Evolutionary conservation across 2,888 invertebrate species (phyloP), one percentile per base, ranked within the genome.

Genomic region (Ectemnius continuus): DNA sequence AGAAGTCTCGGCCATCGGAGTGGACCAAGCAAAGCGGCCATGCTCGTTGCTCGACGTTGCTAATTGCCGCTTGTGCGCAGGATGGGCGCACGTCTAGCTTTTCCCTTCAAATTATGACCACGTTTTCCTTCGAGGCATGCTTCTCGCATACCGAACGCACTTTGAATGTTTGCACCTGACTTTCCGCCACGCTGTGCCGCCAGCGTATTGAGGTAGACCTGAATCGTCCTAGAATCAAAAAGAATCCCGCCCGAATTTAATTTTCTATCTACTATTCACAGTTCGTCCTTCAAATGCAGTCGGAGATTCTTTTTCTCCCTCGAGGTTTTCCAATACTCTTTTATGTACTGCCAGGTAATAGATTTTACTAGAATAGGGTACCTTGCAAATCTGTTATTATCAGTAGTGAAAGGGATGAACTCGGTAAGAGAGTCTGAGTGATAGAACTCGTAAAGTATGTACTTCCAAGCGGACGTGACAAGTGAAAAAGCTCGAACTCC

Each of bases 151-250:
- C 82, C 26, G 85, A 84, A 46, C 83, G 83, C 67, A 78, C 75
- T 48, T 73, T 80, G 26, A 83, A 78, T 4, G 82, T 78, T 67
- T 81, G 85, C 23, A 83, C 78, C 68, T 84, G 86, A 67, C 80
- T 88, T 47, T 87, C 87, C 4, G 79, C 82, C 13, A 77, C 79
- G 56, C 83, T 86, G 67, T 86, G 85, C 47, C 85, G 83, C 88
- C 88, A 88, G 20, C 84, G 85, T 68, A 84, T 83, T 2, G 88
- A 88, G 45, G 84, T 80, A 20, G 85, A 82, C 75, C 81, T 88
- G 56, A 79, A 66, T 46, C 86, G 85, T 62, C 81, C 88, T 88
- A 80, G 28, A 83, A 85, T 61, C 16, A 45, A 58, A 52, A n/a
- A 52, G 14, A n/a, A 52, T 52, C 1, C 16, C 16, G 1, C 36